Evolutionary conservation across 2,888 invertebrate genomes (phyloP).

Genomic region (Phoronis australis): DNA sequence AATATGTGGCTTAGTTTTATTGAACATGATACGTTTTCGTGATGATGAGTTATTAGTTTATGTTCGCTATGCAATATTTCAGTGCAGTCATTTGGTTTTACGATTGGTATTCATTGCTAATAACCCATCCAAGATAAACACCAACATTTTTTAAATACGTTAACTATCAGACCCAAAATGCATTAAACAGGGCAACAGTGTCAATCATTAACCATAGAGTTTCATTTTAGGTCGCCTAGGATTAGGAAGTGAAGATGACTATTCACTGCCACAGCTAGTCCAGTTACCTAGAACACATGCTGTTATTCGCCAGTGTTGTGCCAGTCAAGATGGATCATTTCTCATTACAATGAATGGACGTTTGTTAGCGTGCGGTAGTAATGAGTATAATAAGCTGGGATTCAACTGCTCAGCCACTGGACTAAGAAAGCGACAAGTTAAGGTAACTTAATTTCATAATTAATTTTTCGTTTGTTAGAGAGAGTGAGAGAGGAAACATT

Average conservation of each 20-base stretch:
- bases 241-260: constrained; percentile 45
- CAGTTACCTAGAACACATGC: background rate
- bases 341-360: constrained; percentile 42
- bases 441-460: constrained; percentile 21
- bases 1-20: too few relatives aligned
- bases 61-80: too few relatives aligned
- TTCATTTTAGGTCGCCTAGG: constrained; percentile 36
- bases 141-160: too few relatives aligned
- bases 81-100: too few relatives aligned
- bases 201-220: background rate
- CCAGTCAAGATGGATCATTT: constrained; percentile 43
- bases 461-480: too few relatives aligned
- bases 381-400: constrained; percentile 50
- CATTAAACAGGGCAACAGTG: too few relatives aligned
- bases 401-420: constrained; percentile 46
- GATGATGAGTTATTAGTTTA: too few relatives aligned
- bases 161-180: too few relatives aligned
- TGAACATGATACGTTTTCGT: too few relatives aligned
- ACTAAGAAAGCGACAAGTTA: constrained; percentile 32
- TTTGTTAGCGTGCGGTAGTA: constrained; percentile 49
- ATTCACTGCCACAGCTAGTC: constrained; percentile 38
- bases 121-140: too few relatives aligned
- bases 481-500: too few relatives aligned
- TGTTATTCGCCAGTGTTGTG: constrained; percentile 7
- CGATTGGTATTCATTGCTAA: too few relatives aligned